Base-by-base conservation (phyloP, 2,888 invertebrate genomes). In the Melinopterus prodromus region DNA sequence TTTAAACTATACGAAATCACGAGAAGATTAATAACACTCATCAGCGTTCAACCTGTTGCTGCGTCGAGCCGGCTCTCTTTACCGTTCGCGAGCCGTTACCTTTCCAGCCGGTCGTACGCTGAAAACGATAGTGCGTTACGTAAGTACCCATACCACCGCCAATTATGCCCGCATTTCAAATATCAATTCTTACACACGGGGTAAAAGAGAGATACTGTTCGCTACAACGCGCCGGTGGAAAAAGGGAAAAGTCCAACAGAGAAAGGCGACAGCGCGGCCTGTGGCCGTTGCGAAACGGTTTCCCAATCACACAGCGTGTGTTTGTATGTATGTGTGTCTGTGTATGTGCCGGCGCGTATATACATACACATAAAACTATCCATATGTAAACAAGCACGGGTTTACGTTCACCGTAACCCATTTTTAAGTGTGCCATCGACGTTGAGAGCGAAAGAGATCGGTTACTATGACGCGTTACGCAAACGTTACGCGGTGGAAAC, bases 371-470 rank as follows among this genome's bases (percentile, higher is more conserved):
- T 26, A 26, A 26, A 53, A 53, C 53, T 53, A 53, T 53, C 12
- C 53, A 12, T 53, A 53, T 53, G 53, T 53, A 53, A 53, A 53
- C 53, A 12, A 35, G 74, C 74, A 16, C 71, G 35, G 71, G 71
- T 26, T 26, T 37, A n/a, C n/a, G 37, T 74, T 74, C 74, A 74
- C 82, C 81, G 80, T 78, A 77, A 77, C 80, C 81, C 80, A 80
- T 80, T 81, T 81, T 78, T 78, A 81, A 79, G 77, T 81, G 81
- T 81, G 81, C 78, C 81, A 80, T 80, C 77, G 74, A 7, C 7
- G 36, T 16, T 14, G 37, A 35, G 74, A n/a, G 74, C 16, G 37
- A 74, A 15, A 16, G 74, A 15, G 74, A 26, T 26, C 26, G 26
- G 26, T 26, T 26, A 35, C 71, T 35, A 71, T 35, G 37, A 74